A percentile compares a stretch with the other conserved stretches of the same genome.
Evolutionary conservation across 2,888 invertebrate genomes (phyloP).

Genomic region (Oscheius sp.): DNA sequence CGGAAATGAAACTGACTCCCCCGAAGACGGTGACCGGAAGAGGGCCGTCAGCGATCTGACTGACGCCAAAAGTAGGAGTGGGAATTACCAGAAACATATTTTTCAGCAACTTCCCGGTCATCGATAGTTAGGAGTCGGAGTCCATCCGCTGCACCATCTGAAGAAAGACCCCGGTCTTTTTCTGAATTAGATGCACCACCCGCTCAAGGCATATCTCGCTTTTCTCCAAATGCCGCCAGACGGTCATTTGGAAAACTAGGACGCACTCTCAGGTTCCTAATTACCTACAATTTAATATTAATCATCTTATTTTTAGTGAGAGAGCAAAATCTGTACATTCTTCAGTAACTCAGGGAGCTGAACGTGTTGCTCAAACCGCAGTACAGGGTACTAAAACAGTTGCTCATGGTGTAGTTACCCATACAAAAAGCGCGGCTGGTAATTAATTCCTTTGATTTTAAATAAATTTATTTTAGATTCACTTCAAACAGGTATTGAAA

Average conservation of each 20-base stretch:
- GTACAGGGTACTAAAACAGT: constrained; percentile 70
- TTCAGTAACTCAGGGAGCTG: constrained; percentile 69
- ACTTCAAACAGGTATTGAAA: constrained; percentile 71
- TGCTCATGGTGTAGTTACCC: constrained; percentile 72
- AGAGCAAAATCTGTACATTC: constrained; percentile 68
- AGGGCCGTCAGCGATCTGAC: constrained; percentile 33
- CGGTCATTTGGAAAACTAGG: constrained; percentile 70
- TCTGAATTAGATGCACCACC: constrained; percentile 61
- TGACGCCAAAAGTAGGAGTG: constrained; percentile 12
- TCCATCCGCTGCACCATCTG: constrained; percentile 39
- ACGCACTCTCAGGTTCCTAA: constrained; percentile 63
- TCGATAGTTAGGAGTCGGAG: constrained; percentile 36
- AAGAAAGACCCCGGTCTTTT: constrained; percentile 54
- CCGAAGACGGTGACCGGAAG: constrained; percentile 38
- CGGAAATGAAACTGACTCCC: constrained; percentile 39
- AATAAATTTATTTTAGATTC: constrained; percentile 47
- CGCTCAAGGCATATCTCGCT: constrained; percentile 49
- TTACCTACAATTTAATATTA: background rate
- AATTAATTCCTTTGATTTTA: constrained; percentile 37
- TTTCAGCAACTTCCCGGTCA: constrained; percentile 9
- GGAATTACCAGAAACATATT: background rate
- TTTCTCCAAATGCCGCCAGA: constrained; percentile 70
- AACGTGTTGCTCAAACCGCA: constrained; percentile 64
- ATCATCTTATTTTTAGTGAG: constrained; percentile 54
- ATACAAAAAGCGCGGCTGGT: constrained; percentile 72